Base-by-base conservation (phyloP, 2,888 invertebrate genomes). In the Drosophila kambysellisi region DNA sequence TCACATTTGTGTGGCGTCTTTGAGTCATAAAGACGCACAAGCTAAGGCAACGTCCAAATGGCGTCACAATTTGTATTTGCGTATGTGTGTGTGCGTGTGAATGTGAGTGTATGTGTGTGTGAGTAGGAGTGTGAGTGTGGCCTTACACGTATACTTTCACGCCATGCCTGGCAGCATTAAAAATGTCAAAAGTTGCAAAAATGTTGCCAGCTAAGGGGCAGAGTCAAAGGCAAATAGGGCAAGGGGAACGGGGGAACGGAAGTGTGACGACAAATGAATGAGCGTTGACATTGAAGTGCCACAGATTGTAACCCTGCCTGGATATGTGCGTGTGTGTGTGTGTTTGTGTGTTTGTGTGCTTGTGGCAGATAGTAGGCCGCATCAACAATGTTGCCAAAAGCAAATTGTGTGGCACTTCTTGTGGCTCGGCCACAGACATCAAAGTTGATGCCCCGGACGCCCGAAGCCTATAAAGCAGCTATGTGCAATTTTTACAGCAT, bases 171-270 rank as follows among this genome's bases (percentile, higher is more conserved):
- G 72, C 73, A 84, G 90, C 86, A 81, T 90, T 90, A 87, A 86
- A 90, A 90, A 90, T 87, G 89, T 88, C 87, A 89, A 90, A 88
- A 75, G 88, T 90, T 82, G 83, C 83, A 83, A 88, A 90, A 88
- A 90, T 88, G 86, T 86, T 83, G 83, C 88, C 78, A 75, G 74
- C 80, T 67, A 46, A 46, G 29, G 7, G 20, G 54, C 50, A 50
- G 70, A 68, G 56, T 73, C 58, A 70, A 79, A 74, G 82, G 80
- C 69, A 70, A 74, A 66, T 67, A 65, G 71, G 72, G 74, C 65
- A 54, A 48, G 54, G 29, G 43, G 51, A 53, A 61, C 65, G 66
- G 54, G 29, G 43, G 51, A 53, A 61, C 65, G 66, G 74, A 79
- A 83, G 72, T 67, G 62, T 51, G 69, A 48, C 74, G 75, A 74